Evolutionary conservation across 2,797 vertebrate species (phyloP), one percentile per base, ranked within the genome.

Genomic region (Ctenopoma multispine): DNA sequence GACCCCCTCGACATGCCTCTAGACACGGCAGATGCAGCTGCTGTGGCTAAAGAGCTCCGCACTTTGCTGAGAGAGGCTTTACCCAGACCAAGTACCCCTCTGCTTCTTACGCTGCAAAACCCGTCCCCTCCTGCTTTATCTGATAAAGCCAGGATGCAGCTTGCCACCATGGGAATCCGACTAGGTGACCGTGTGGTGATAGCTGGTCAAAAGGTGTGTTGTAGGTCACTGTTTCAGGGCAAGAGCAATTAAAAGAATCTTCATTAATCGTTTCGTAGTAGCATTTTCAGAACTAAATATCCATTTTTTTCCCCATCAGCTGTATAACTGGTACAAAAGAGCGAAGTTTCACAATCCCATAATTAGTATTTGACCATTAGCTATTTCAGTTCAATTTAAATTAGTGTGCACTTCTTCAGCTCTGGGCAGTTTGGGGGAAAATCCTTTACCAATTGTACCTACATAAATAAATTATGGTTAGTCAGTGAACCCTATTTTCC

Each of bases 1-100:
- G 97, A 99, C 75, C 96, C 97, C 0, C 92, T 98, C 1, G 97
- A 99, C 75, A 98, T 99, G 96, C 96, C 97, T 0, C 72, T 98
- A 77, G 97, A 99, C 78, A 98, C 98, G 96, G 96, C 97, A 0
- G 97, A 99, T 3, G 96, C 96, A 0, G 96, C 97, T 0, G 94
- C 94, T 0, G 92, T 95, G 18, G 97, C 97, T 20, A 98, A 97
- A 87, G 97, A 97, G 78, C 94, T 99, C 57, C 93, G 93, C 62
- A 88, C 94, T 72, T 89, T 97, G 81, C 81, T 99, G 63, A 89
- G 95, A 49, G 95, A 94, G 27, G 95, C 94, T 0, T 84, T 95
- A 46, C 96, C 97, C 55, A 90, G 95, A 72, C 90, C 94, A 0
- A 92, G 92, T 60, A 90, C 93, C 15, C 82, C 95, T 62, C 84